A percentile compares a stretch with the other conserved stretches of the same genome.
phyloP scores from a whole-genome alignment of 2,888 invertebrate species.

The Drosophila falleni region DNA sequence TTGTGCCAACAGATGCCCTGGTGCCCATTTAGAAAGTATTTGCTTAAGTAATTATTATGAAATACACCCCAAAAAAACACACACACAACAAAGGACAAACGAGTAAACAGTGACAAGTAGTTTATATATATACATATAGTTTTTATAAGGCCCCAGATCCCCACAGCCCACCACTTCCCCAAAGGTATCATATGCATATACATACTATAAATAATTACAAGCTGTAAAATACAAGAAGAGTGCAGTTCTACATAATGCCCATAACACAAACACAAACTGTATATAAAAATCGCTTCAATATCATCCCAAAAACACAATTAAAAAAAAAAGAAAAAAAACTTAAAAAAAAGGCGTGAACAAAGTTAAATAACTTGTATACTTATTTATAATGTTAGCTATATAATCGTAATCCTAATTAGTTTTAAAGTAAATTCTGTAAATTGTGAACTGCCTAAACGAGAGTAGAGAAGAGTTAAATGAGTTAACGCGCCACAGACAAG shows the following conservation, averaged over 20 bases:
- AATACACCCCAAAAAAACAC: background rate
- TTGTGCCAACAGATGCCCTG: constrained; percentile 67
- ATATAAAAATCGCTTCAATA: constrained; percentile 56
- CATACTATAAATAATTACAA: constrained; percentile 20
- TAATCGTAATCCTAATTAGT: constrained; percentile 29
- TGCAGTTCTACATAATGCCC: too few relatives aligned
- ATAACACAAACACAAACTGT: constrained; percentile 23
- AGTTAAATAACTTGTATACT: constrained; percentile 32
- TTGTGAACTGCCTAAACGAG: constrained; percentile 47
- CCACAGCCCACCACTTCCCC: constrained; percentile 2
- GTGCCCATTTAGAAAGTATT: constrained; percentile 70
- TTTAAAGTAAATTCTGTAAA: constrained; percentile 36
- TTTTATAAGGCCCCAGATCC: constrained; percentile 32
- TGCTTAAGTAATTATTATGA: constrained; percentile 50
- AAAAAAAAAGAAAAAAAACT: background rate
- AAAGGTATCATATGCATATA: constrained; percentile 6
- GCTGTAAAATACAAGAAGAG: constrained; percentile 41
- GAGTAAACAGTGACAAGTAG: constrained; percentile 80
- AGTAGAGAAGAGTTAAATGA: constrained; percentile 2
- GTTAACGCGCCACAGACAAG: constrained; percentile 43
- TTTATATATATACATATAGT: constrained; percentile 43
- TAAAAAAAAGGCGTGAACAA: constrained; percentile 23
- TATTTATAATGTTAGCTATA: constrained; percentile 24
- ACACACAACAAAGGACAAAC: constrained; percentile 63
- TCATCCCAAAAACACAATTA: constrained; percentile 24